phyloP scores from a whole-genome alignment of 2,113 vertebrate species.

The Trochalopteron elliotii region DNA sequence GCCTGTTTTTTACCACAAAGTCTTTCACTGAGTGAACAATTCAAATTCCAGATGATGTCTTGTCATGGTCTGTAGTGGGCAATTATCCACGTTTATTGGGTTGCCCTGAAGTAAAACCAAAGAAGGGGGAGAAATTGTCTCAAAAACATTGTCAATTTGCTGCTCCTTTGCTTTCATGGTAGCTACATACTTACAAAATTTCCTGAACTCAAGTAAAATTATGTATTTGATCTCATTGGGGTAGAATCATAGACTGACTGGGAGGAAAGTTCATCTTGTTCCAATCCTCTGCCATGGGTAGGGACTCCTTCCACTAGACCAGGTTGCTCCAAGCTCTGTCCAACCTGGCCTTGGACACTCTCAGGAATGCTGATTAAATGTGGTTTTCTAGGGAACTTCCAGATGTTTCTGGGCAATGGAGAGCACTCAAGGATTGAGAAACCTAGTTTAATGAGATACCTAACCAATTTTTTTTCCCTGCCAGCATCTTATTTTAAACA shows the following conservation, averaged over 20 bases:
- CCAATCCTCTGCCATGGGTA: not conserved
- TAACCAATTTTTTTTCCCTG: not conserved
- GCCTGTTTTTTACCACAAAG: not conserved
- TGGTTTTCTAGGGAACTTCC: not conserved
- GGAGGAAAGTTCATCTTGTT: not conserved
- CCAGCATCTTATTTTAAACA: not conserved
- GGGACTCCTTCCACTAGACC: not conserved
- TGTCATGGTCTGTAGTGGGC: not conserved
- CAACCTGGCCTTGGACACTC: not conserved
- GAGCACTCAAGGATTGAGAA: not conserved
- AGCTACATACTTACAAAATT: not conserved
- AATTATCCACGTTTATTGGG: not conserved
- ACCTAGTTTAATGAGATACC: not conserved
- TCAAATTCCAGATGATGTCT: not conserved
- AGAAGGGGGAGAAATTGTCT: not conserved
- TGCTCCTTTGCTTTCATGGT: not conserved
- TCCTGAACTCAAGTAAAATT: rapidly evolving
- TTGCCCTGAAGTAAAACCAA: not conserved
- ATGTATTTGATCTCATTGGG: not conserved
- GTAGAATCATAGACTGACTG: not conserved
- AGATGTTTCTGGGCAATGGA: not conserved
- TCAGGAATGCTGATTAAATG: not conserved
- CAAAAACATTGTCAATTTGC: not conserved
- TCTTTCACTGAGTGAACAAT: not conserved
- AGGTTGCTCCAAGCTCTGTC: not conserved